These are phyloP conservation scores for Salpingus planirostris DNA, from an alignment of 2,888 invertebrate genomes.

Conservation along the genomic window DNA sequence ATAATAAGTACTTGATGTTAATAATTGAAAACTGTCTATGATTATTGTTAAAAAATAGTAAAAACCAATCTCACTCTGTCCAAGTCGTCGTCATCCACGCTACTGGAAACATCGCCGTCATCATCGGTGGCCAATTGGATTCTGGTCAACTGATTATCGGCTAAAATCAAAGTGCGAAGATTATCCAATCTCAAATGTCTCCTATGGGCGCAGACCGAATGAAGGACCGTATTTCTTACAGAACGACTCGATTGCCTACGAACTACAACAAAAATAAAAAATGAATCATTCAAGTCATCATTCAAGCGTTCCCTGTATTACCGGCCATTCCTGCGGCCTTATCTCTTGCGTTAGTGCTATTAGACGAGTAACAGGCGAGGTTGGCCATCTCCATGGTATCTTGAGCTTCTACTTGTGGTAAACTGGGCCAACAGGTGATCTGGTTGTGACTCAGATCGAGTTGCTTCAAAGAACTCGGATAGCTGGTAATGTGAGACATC, in stretches of 20 bases:
- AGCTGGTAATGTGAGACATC: conserved; percentile 83
- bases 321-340: conserved; percentile 36
- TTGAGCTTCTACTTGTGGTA: conserved; percentile 58
- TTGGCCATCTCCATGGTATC: conserved; percentile 58
- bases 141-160: conserved; percentile 74
- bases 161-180: conserved; percentile 71
- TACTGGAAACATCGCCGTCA: conserved; percentile 49
- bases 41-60: too few relatives aligned
- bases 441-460: conserved; percentile 89
- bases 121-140: conserved; percentile 77
- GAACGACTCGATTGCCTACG: conserved; percentile 39
- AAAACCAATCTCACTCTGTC: conserved; percentile 47
- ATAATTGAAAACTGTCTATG: too few relatives aligned
- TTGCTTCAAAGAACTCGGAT: conserved; percentile 82
- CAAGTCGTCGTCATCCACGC: conserved; percentile 51
- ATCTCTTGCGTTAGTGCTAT: conserved; percentile 26
- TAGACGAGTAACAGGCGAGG: conserved; percentile 58
- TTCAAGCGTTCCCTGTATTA: conserved; percentile 14
- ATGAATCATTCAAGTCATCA: not conserved
- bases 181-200: conserved; percentile 75
- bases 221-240: conserved; percentile 62
- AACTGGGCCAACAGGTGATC: conserved; percentile 82
- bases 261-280: conserved; percentile 2
- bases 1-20: too few relatives aligned
- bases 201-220: conserved; percentile 78